Percentiles rank a stretch among this genome's conserved stretches.
These are phyloP conservation scores for Holothuria scabra DNA, from an alignment of 53 echinoderm and acorn worm genomes.

Conservation along the genomic window DNA sequence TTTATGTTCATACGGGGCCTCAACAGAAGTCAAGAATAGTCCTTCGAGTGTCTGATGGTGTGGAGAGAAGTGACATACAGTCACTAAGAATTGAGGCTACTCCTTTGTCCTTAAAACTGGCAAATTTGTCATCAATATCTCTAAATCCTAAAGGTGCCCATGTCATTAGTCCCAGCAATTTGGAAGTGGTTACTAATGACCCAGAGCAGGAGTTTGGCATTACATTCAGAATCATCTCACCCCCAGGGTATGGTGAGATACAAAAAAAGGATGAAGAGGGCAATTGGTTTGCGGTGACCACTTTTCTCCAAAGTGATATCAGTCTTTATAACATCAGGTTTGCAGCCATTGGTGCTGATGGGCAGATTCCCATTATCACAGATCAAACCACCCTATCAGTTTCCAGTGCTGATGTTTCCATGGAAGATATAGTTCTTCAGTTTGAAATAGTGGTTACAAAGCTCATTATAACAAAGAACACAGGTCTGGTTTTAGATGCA, in stretches of 20 bases:
- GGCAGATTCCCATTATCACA: slow-evolving; percentile 50
- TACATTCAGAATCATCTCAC: slow-evolving; percentile 55
- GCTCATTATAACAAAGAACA: slow-evolving; percentile 69
- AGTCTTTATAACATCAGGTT: slow-evolving; percentile 61
- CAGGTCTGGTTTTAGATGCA: slow-evolving; percentile 74
- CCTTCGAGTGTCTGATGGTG: slow-evolving; percentile 72
- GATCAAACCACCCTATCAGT: slow-evolving; percentile 77
- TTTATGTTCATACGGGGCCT: slow-evolving; percentile 85
- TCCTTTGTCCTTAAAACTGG: slow-evolving; percentile 60
- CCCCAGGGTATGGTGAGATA: slow-evolving; percentile 77
- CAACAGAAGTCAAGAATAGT: slow-evolving; percentile 81
- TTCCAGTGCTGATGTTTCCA: slow-evolving; percentile 64
- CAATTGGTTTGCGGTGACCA: slow-evolving; percentile 58
- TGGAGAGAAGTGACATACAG: slow-evolving; percentile 71
- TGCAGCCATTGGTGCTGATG: slow-evolving; percentile 62
- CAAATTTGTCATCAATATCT: slow-evolving; percentile 62
- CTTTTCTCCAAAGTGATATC: slow-evolving; percentile 78
- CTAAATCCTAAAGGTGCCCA: slow-evolving; percentile 74
- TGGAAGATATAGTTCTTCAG: slow-evolving; percentile 65
- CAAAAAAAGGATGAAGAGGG: slow-evolving; percentile 66
- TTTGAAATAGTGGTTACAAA: slow-evolving; percentile 78
- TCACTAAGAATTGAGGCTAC: slow-evolving; percentile 88
- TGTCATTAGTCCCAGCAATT: slow-evolving; percentile 56
- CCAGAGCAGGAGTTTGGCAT: slow-evolving; percentile 72
- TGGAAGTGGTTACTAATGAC: slow-evolving; percentile 77